phyloP scores from a whole-genome alignment of 2,888 invertebrate species.

The Stictocephala bisonia region DNA sequence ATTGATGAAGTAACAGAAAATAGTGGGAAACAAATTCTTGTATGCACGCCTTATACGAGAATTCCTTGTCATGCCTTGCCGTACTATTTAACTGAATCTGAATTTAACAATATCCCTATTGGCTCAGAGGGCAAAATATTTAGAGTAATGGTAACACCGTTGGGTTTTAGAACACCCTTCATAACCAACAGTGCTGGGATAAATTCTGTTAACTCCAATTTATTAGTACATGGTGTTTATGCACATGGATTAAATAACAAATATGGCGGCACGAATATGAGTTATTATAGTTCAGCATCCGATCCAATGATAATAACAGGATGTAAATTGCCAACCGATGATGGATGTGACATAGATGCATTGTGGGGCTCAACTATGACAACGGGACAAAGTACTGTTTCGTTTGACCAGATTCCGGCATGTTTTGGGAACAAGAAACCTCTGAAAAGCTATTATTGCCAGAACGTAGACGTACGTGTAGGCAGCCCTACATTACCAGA shows the following conservation, averaged over 20 bases:
- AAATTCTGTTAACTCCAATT: not conserved
- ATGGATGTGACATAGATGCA: not conserved
- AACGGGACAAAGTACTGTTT: not conserved
- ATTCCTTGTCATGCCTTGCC: slow-evolving; percentile 4
- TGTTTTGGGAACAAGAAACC: slow-evolving; percentile 16
- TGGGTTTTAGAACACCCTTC: slow-evolving; percentile 11
- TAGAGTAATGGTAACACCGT: not conserved
- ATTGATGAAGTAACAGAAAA: not conserved
- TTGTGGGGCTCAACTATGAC: not conserved
- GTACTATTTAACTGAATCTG: slow-evolving; percentile 1
- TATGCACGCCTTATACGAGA: not conserved
- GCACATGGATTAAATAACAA: slow-evolving; percentile 21
- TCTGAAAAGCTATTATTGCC: not conserved
- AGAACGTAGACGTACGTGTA: not conserved
- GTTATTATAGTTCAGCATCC: not conserved
- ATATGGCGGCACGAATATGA: not conserved
- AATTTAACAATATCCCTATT: slow-evolving; percentile 11
- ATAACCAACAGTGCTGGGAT: slow-evolving; percentile 7
- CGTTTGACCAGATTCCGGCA: not conserved
- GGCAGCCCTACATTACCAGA: slow-evolving; percentile 2
- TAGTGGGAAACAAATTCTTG: not conserved
- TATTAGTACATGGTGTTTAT: not conserved
- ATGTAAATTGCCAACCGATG: not conserved
- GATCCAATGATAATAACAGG: not conserved
- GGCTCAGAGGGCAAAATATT: not conserved